phyloP scores from a whole-genome alignment of 1,140 invertebrate species.

The Procambarus virginalis region DNA sequence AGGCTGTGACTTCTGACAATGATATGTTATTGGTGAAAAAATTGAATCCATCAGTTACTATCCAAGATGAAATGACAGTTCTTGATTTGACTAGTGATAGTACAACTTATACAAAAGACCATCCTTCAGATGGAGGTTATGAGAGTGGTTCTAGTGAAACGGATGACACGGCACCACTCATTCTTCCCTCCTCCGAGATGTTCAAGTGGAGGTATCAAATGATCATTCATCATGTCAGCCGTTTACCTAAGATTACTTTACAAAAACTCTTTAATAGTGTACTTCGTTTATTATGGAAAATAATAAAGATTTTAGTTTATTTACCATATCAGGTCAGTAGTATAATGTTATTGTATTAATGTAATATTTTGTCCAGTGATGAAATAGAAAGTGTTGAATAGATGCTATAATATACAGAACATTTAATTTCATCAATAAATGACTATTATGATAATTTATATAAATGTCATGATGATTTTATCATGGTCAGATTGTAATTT shows the following conservation, averaged over 20 bases:
- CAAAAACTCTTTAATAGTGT: conserved; percentile 26
- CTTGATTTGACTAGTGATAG: conserved; percentile 39
- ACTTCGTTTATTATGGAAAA: conserved; percentile 19
- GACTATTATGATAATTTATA: too few species aligned
- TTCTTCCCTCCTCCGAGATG: conserved; percentile 32
- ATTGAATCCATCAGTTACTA: not conserved
- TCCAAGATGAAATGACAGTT: conserved; percentile 12
- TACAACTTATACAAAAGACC: conserved; percentile 27
- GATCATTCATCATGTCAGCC: conserved; percentile 36
- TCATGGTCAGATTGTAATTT: not conserved
- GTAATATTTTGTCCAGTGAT: not conserved
- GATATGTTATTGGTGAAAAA: not conserved
- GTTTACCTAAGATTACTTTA: conserved; percentile 45
- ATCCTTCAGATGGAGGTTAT: conserved; percentile 52
- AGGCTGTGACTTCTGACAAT: not conserved
- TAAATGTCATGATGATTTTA: too few species aligned
- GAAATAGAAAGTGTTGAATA: too few species aligned
- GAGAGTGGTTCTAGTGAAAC: conserved; percentile 56
- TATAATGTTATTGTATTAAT: not conserved
- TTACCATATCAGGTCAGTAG: conserved; percentile 23
- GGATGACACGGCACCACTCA: conserved; percentile 29
- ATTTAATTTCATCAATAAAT: too few species aligned
- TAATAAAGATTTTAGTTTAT: not conserved
- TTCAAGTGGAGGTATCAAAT: conserved; percentile 45
- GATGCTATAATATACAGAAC: too few species aligned